phyloP scores from a whole-genome alignment of 1,140 invertebrate species.

The Coelopa frigida region DNA sequence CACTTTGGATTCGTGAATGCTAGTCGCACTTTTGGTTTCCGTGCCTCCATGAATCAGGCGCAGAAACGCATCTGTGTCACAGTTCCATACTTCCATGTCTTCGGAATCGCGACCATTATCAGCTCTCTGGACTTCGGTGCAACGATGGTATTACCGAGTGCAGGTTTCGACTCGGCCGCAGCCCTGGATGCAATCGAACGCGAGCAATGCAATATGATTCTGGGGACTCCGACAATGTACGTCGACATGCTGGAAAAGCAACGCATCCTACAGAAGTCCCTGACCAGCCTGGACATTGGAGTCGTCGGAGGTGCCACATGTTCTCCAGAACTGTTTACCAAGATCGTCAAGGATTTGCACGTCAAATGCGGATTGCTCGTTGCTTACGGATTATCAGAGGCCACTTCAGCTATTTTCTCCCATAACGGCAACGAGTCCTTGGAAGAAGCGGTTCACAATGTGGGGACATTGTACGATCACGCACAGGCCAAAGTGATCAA shows the following conservation, averaged over 20 bases:
- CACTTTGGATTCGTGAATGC: constrained; percentile 83
- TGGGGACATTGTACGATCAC: constrained; percentile 70
- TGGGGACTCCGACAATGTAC: constrained; percentile 93
- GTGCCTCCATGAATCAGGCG: constrained; percentile 22
- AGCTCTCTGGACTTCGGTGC: constrained; percentile 54
- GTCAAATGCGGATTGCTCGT: constrained; percentile 52
- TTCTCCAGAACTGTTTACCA: constrained; percentile 58
- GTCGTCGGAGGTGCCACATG: constrained; percentile 68
- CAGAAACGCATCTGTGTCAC: constrained; percentile 56
- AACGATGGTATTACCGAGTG: constrained; percentile 60
- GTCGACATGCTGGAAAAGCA: constrained; percentile 64
- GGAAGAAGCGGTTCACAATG: constrained; percentile 58
- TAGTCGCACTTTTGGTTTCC: constrained; percentile 53
- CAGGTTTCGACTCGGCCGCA: constrained; percentile 57
- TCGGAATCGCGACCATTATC: constrained; percentile 64
- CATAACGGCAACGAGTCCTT: constrained; percentile 54
- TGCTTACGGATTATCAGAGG: constrained; percentile 81
- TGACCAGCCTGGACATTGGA: constrained; percentile 49
- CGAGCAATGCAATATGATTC: constrained; percentile 68
- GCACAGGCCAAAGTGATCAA: constrained; percentile 72
- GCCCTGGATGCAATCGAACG: constrained; percentile 56
- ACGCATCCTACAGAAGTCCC: constrained; percentile 44
- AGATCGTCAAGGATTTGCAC: constrained; percentile 48
- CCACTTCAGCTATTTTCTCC: constrained; percentile 63
- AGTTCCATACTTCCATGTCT: constrained; percentile 88